Base-by-base conservation (phyloP, 2,113 vertebrate genomes). In the Mustelus asterias region DNA sequence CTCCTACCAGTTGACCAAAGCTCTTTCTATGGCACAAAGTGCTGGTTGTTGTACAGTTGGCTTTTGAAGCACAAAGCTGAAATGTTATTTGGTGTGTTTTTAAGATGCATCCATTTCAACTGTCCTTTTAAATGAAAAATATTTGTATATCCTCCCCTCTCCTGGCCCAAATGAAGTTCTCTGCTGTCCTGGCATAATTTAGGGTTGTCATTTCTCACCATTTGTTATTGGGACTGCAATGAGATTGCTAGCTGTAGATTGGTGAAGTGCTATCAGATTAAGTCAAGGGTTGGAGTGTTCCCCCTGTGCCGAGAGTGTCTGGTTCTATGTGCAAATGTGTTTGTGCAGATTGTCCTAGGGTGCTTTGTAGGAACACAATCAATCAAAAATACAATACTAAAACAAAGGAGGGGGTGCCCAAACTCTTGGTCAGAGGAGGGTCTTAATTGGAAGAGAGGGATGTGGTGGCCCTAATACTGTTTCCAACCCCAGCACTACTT, bases 11-110 rank as follows among this genome's bases (percentile, higher is more conserved):
- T 67, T 65, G 33, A 93, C 14, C 14, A 93, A 93, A 93, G 89
- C 89, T 93, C 89, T 93, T 65, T 37, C 89, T 93, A 93, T 93
- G 89, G 89, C 63, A 93, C 60, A 65, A 93, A 93, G 89, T 92
- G 89, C 58, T 65, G 58, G n/a, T n/a, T 93, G 16, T n/a, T 93
- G 60, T 93, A 93, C 60, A 93, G 60, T 93, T 65, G 89, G 7
- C 60, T 93, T 93, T 93, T 37, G 60, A 58, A 60, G 54, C 88
- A 90, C 29, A 90, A 29, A 88, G 26, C 26, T 24, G 33, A 92
- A 26, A 90, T 58, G 24, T 89, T 88, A 14, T 92, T 58, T 58
- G 24, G 10, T 90, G 11, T 41, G 37, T 93, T 41, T 37, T 93
- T 90, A 13, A 90, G 54, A 65, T 65, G 8, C 33, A 67, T 65